Evolutionary conservation across 1,140 invertebrate species (phyloP).

Genomic region (Apis laboriosa): DNA sequence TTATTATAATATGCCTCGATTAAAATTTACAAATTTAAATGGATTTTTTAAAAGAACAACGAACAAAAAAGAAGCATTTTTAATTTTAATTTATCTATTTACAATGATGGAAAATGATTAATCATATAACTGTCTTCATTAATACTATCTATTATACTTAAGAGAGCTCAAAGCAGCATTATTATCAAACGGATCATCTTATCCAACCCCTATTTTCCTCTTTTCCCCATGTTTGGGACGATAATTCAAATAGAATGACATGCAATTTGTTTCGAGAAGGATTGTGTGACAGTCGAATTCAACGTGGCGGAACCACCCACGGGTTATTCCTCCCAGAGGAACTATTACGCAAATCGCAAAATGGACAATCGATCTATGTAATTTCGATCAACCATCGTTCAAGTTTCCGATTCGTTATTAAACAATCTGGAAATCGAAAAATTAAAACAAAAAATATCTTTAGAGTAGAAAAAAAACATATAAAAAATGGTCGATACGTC

Average conservation of each 20-base stretch:
- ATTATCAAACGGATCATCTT: neutral
- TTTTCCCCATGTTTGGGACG: neutral
- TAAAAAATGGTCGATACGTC: neutral
- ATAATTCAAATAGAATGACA: constrained; percentile 18
- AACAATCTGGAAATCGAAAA: neutral
- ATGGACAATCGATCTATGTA: constrained; percentile 8
- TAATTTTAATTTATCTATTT: neutral
- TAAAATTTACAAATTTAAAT: no score
- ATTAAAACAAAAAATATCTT: neutral
- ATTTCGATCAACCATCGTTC: neutral
- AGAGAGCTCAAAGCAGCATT: neutral
- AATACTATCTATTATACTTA: neutral
- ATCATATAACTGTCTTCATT: neutral
- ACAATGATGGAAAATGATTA: neutral
- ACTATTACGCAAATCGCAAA: neutral
- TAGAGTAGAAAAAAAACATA: neutral
- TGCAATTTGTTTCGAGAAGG: constrained; percentile 24
- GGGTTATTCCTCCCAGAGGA: constrained; percentile 15
- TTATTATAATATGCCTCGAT: no score
- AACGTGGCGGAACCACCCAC: neutral
- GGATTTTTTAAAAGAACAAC: no score
- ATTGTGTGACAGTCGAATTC: constrained; percentile 35
- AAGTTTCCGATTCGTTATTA: neutral
- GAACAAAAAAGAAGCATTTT: neutral
- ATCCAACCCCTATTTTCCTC: neutral